Conservation (phyloP, 2,797 vertebrate genomes). For the Staurois parvus region DNA sequence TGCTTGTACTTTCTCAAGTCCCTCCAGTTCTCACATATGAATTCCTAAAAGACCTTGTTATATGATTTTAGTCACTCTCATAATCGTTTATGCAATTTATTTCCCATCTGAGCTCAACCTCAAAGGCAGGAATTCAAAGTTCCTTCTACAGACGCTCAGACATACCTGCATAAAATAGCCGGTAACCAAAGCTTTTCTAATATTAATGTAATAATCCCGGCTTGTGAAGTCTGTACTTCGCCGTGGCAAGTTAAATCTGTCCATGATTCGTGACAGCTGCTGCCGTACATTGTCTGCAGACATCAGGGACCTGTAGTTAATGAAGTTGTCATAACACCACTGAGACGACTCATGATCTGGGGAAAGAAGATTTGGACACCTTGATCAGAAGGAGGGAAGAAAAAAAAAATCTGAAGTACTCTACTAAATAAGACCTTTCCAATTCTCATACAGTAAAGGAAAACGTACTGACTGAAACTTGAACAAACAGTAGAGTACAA, state of each 20-base stretch:
- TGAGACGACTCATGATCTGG: constrained; percentile 98
- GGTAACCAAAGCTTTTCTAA: constrained; percentile 93
- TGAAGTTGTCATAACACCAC: constrained; percentile 99
- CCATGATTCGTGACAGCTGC: constrained; percentile 97
- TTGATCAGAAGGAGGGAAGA: constrained; percentile 6
- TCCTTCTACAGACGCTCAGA: constrained; percentile 9
- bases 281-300: constrained; percentile 99
- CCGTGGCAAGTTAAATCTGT: constrained; percentile 95
- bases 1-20: constrained; percentile 44
- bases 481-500: too few relatives aligned
- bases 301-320: constrained; percentile 99
- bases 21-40: constrained; percentile 51
- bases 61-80: constrained; percentile 30
- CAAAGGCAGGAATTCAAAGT: constrained; percentile 23
- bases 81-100: constrained; percentile 50
- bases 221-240: constrained; percentile 95
- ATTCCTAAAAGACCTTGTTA: constrained; percentile 44
- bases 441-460: background rate
- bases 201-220: constrained; percentile 96
- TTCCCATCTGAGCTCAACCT: constrained; percentile 47
- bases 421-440: background rate
- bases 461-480: too few relatives aligned
- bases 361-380: constrained; percentile 67
- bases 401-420: constrained; percentile 1
- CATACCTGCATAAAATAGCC: constrained; percentile 97